Conservation (phyloP, 2,113 vertebrate genomes). For the Oryctolagus cuniculus region DNA sequence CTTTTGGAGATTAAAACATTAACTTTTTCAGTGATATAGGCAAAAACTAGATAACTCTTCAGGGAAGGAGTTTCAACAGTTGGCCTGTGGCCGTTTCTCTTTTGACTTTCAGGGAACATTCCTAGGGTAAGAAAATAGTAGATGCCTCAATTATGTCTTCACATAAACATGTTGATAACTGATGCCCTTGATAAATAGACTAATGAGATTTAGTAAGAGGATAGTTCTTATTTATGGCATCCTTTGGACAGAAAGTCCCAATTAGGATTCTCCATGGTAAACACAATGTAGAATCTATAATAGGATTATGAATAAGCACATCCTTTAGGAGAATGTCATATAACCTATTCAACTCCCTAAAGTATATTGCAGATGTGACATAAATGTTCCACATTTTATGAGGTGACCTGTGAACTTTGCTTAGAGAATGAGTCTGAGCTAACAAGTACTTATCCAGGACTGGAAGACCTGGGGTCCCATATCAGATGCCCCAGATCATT, state of each 20-base stretch:
- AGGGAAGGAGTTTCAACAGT: neutral
- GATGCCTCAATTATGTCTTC: constrained; percentile 13
- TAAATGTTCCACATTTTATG: neutral
- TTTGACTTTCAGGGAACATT: neutral
- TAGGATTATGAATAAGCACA: neutral
- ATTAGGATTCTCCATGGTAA: neutral
- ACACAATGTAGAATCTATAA: neutral
- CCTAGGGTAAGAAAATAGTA: neutral
- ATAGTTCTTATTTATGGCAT: neutral
- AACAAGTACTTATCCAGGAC: neutral
- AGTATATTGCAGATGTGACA: neutral
- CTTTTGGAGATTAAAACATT: neutral
- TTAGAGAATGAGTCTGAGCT: constrained; percentile 32
- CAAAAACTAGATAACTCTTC: constrained; percentile 1
- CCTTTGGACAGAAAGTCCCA: neutral
- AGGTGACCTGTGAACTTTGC: neutral
- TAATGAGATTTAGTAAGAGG: constrained; percentile 3
- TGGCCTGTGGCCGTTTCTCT: constrained; percentile 40
- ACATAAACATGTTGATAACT: constrained; percentile 16
- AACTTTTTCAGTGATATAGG: neutral
- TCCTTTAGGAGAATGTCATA: neutral
- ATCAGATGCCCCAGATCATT: neutral
- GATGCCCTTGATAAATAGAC: constrained; percentile 26
- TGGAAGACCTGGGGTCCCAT: neutral
- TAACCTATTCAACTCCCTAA: neutral